Evolutionary conservation across 2,797 vertebrate genomes (phyloP), one percentile per base, ranked within the genome.

Genomic region (Todus mexicanus): DNA sequence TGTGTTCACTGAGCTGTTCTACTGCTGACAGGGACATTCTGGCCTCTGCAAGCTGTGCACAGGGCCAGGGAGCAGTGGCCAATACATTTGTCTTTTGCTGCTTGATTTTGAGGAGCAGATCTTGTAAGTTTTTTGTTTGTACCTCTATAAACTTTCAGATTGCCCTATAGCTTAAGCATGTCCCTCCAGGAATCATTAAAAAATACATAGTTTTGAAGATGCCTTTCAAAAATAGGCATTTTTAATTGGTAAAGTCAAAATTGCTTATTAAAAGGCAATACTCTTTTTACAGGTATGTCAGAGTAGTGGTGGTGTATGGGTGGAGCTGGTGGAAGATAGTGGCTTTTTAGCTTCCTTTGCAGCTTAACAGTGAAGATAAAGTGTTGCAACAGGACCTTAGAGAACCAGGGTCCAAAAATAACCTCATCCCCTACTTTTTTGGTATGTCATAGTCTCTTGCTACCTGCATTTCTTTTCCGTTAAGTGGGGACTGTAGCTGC

Each of bases 331-430:
- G 10, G 20, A 53, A 9, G 1, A 65, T 63, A 61, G 35, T 53
- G 43, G 7, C 25, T 78, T 74, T 87, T 76, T 68, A 75, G 13
- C 42, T 81, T 83, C 26, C n/a, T 74, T 80, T 90, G n/a, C 27
- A 76, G 18, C 15, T 59, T 84, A 29, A 76, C 15, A 27, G n/a
- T 68, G 73, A 74, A 66, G n/a, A 57, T 43, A n/a, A 63, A 29
- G 15, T 42, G 8, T 43, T 63, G 43, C 43, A 20, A 19, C 6
- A 26, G 42, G 10, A 69, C 19, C 12, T 65, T 0, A 0, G 71
- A 88, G 63, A 91, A 48, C 5, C 31, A 13, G 31, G 11, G 27
- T 90, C 42, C 4, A 7, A 42, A 73, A 87, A 57, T 35, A 77
- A 48, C 14, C 4, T 43, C 38, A 13, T 9, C 25, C 2, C 10